phyloP scores from a whole-genome alignment of 2,888 invertebrate genomes.

The Bellardia pandia region DNA sequence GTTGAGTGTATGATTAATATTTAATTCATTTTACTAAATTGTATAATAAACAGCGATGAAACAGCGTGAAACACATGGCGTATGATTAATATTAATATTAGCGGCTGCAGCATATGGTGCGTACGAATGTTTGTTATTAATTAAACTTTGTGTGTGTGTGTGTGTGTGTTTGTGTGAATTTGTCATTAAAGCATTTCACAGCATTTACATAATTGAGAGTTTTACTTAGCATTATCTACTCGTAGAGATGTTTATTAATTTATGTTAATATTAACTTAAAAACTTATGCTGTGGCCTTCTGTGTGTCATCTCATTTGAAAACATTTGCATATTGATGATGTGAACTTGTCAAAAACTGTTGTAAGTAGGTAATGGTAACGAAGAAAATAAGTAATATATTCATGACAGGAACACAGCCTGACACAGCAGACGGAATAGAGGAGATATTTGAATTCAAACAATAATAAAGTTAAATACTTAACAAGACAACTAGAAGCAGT shows the following conservation, averaged over 20 bases:
- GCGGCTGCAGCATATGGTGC: neutral
- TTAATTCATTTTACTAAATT: constrained; percentile 11
- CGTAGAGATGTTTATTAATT: neutral
- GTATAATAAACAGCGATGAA: neutral
- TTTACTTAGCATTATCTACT: neutral
- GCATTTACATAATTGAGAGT: constrained; percentile 12
- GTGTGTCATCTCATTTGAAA: neutral
- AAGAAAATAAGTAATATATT: neutral
- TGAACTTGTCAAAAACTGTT: neutral
- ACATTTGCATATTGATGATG: constrained; percentile 16
- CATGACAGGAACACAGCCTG: neutral
- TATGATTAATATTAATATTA: constrained; percentile 21
- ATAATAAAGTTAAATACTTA: neutral
- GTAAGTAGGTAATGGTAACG: neutral
- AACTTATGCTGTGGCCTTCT: neutral
- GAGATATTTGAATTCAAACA: neutral
- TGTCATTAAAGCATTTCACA: neutral
- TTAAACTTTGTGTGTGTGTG: neutral
- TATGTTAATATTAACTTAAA: neutral
- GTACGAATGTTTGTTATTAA: neutral
- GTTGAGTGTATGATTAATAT: constrained; percentile 28
- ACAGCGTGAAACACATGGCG: neutral
- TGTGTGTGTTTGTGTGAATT: neutral
- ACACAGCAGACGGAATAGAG: neutral
- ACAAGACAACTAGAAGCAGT: neutral